Base-by-base conservation (phyloP, 2,113 vertebrate genomes). In the Vulpes ferrilata region DNA sequence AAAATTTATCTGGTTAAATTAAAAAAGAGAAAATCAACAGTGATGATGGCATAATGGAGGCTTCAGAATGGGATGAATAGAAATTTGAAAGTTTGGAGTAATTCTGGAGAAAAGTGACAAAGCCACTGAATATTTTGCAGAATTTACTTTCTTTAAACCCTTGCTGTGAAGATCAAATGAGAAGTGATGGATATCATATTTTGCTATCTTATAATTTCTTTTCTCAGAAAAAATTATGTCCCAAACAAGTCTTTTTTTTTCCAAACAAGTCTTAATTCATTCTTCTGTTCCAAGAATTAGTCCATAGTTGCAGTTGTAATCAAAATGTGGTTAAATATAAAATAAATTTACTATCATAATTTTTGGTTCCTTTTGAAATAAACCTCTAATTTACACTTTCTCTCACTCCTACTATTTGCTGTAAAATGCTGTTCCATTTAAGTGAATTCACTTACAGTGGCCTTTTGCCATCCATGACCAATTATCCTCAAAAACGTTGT, bases 381-480 rank as follows among this genome's bases (percentile, higher is more conserved):
- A 97, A 91, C 6, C 25, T 48, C 53, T 30, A 27, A 51, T 51
- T 5, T 3, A 85, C 20, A 55, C 20, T 20, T 20, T 19, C 8
- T 17, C 4, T 88, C 19, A 13, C n/a, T 48, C 23, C 38, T 43
- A 71, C 17, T 38, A 7, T 79, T 65, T 95, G 57, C 5, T 79
- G 3, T 89, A 82, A 93, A 88, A 65, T 32, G 19, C 85, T 43
- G 3, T 57, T n/a, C 59, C 65, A 30, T 89, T 80, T 92, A 93
- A 90, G 53, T 65, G n/a, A 48, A 89, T 96, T 96, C 38, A 30
- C 30, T 90, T 96, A 82, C 91, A 95, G 76, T 64, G 51, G 78
- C 12, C 86, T 92, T 93, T 96, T n/a, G 43, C 78, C 38, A 95
- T 87, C 78, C 38, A 95, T 87, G 60, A 93, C 60, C 62, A 25